phyloP scores from a whole-genome alignment of 30 jellyfish, hydroid and myxozoan genomes.

The Aurelia sp. region DNA sequence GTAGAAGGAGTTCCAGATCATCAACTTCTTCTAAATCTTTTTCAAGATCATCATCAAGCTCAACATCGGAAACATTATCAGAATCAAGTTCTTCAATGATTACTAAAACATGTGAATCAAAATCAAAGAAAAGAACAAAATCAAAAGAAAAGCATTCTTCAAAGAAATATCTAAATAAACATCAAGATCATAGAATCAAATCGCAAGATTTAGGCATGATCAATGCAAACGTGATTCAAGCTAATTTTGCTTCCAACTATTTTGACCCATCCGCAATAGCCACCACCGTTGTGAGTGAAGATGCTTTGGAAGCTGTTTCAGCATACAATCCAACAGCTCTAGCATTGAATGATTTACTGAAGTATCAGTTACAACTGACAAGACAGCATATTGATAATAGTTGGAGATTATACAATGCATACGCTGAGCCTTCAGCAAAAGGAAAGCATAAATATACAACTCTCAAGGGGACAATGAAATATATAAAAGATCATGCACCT shows the following conservation, averaged over 20 bases:
- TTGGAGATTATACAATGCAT: slow-evolving; percentile 85
- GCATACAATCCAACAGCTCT: slow-evolving; percentile 83
- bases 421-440: slow-evolving; percentile 57
- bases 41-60: slow-evolving; percentile 5
- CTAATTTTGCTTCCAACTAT: slow-evolving; percentile 21
- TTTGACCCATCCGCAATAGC: slow-evolving; percentile 76
- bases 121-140: not conserved
- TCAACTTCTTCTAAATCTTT: slow-evolving; percentile 9
- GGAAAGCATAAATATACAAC: slow-evolving; percentile 73
- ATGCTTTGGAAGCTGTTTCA: slow-evolving; percentile 74
- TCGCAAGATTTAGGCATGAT: slow-evolving; percentile 20
- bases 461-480: slow-evolving; percentile 76
- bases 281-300: slow-evolving; percentile 64
- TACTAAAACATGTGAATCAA: not conserved
- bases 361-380: slow-evolving; percentile 72
- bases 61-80: not conserved
- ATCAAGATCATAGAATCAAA: not conserved
- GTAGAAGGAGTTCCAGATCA: not conserved
- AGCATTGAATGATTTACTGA: slow-evolving; percentile 85
- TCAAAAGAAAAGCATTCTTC: not conserved
- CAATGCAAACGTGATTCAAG: slow-evolving; percentile 7
- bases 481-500: slow-evolving; percentile 66
- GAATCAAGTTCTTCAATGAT: slow-evolving; percentile 9
- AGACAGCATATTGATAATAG: slow-evolving; percentile 79
- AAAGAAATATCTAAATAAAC: not conserved